Base-by-base conservation (phyloP, 2,797 vertebrate species). In the Knipowitschia caucasica region DNA sequence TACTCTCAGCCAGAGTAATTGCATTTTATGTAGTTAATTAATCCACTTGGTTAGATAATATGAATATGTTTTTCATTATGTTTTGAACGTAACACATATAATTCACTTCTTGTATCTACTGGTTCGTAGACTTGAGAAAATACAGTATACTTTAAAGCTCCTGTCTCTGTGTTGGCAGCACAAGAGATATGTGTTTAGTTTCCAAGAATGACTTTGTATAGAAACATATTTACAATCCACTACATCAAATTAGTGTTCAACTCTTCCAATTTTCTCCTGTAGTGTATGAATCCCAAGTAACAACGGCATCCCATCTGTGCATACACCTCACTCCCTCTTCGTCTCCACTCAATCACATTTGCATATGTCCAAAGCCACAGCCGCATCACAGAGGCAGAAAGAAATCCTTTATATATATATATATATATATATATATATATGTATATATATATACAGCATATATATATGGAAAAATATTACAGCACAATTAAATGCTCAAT, bases 381-480 rank as follows among this genome's bases (percentile, higher is more conserved):
- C 38, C 49, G 39, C 58, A 39, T 18, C 39, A 25, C 46, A 25
- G 17, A 49, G 62, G 23, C 55, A 49, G 56, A 64, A 67, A 75
- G 51, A 73, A 69, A 70, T 31, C 3, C 47, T 45, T 6, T 59
- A 55, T 69, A 69, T 62, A 10, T 50, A n/a, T n/a, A n/a, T n/a
- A n/a, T n/a, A n/a, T n/a, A n/a, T n/a, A n/a, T n/a, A n/a, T n/a
- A n/a, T n/a, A n/a, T n/a, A n/a, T n/a, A n/a, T n/a, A n/a, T n/a
- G n/a, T n/a, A n/a, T n/a, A n/a, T n/a, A n/a, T n/a, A n/a, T n/a
- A n/a, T n/a, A n/a, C n/a, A n/a, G n/a, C n/a, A 77, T 76, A 68
- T 25, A 53, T 69, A 81, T 69, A 69, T 23, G 33, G 55, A 64
- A 39, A 69, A 69, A 83, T 57, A 58, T 67, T 59, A 66, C 40